Evolutionary conservation across 2,888 invertebrate species (phyloP).

Genomic region (Chalcis sispes): DNA sequence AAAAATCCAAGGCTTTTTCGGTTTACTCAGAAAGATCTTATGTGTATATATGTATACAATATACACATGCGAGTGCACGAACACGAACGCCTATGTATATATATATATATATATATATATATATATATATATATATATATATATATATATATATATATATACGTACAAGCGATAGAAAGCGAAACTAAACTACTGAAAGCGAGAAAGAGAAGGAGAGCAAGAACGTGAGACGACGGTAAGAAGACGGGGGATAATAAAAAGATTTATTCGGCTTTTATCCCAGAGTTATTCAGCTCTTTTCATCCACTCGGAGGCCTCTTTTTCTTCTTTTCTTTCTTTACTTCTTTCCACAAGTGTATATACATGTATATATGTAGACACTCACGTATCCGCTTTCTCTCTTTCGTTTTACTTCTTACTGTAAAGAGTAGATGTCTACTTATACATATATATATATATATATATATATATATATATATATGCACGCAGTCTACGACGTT

Average conservation of each 20-base stretch:
- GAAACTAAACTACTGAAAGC: constrained; percentile 47
- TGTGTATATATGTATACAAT: neutral
- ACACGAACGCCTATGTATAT: neutral
- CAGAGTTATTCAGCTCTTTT: constrained; percentile 75
- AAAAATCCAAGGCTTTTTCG: constrained; percentile 56
- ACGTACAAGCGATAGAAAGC: constrained; percentile 17
- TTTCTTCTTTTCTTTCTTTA: constrained; percentile 58
- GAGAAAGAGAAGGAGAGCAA: constrained; percentile 46
- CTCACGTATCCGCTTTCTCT: no score
- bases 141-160: no score
- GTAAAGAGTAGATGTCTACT: no score
- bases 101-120: no score
- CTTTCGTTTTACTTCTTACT: constrained; percentile 33
- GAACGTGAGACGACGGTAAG: constrained; percentile 64
- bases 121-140: no score
- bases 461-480: no score
- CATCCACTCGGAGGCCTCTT: constrained; percentile 68
- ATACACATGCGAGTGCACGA: constrained; percentile 10
- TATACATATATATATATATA: no score
- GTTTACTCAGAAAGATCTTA: constrained; percentile 3
- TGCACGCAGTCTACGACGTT: no score
- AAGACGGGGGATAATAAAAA: constrained; percentile 74
- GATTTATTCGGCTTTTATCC: constrained; percentile 76
- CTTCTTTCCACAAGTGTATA: neutral
- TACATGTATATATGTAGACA: constrained; percentile 58